Percentiles rank a stretch among this genome's conserved stretches.
Evolutionary conservation across 2,888 invertebrate genomes (phyloP).

Genomic region (Strigamia transsilvanica): DNA sequence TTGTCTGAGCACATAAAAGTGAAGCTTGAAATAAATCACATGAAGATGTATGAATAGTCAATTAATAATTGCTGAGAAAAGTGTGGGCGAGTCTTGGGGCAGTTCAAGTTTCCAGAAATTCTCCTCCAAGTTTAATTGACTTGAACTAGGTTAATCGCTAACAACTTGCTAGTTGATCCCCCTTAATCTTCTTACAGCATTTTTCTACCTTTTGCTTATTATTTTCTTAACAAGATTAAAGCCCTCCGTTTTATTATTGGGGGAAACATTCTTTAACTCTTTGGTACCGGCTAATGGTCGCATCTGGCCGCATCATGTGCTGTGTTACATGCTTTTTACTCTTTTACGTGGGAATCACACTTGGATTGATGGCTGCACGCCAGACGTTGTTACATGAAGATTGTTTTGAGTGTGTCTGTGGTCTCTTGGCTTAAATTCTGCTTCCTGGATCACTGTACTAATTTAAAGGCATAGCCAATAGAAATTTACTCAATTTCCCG

Average conservation of each 20-base stretch:
- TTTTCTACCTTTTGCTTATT: not conserved
- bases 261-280: not conserved
- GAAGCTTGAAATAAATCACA: slow-evolving; percentile 9
- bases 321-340: not conserved
- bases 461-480: not conserved
- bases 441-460: slow-evolving; percentile 39
- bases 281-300: not conserved
- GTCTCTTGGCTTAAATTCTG: not conserved
- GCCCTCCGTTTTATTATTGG: not conserved
- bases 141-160: slow-evolving; percentile 9
- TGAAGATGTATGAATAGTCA: slow-evolving; percentile 1
- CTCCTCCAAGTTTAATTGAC: not conserved
- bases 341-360: slow-evolving; percentile 17
- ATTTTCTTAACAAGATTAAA: not conserved
- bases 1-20: not conserved
- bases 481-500: not conserved
- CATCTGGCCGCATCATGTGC: not conserved
- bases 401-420: slow-evolving; percentile 5
- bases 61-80: slow-evolving; percentile 34
- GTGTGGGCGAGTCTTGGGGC: slow-evolving; percentile 7
- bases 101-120: not conserved
- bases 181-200: not conserved
- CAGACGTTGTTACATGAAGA: slow-evolving; percentile 2
- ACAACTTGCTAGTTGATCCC: not conserved
- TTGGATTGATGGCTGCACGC: not conserved